Percentiles rank a stretch among this genome's conserved stretches.
Evolutionary conservation across 1,140 invertebrate species (phyloP).

Genomic region (Zaprionus kolodkinae): DNA sequence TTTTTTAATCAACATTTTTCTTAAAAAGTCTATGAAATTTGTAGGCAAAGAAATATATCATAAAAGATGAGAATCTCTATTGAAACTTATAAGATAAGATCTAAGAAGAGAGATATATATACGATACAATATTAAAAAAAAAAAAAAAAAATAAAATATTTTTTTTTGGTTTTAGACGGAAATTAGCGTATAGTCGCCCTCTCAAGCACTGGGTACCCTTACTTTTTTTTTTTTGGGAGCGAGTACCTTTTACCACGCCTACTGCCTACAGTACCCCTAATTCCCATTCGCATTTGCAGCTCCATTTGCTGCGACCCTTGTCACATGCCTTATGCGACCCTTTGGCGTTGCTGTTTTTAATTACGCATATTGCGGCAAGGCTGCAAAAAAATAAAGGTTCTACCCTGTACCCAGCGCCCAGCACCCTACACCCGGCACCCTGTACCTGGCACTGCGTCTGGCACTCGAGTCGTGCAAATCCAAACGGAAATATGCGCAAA

Average conservation of each 20-base stretch:
- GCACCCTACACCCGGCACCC: not conserved
- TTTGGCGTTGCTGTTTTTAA: constrained; percentile 25
- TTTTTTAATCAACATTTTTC: no score
- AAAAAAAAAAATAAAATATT: not conserved
- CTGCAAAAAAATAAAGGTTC: no score
- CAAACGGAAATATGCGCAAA: constrained; percentile 82
- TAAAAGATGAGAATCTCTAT: no score
- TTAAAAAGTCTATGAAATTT: no score
- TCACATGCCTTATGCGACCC: constrained; percentile 10
- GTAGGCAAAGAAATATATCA: no score
- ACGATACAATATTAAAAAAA: not conserved
- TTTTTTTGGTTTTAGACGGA: no score
- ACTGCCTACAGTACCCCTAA: not conserved
- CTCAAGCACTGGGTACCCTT: constrained; percentile 1
- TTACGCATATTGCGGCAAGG: constrained; percentile 39
- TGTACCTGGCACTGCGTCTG: constrained; percentile 16
- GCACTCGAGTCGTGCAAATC: constrained; percentile 78
- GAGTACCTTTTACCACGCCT: not conserved
- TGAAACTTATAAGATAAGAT: no score
- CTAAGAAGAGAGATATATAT: no score
- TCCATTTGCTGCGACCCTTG: constrained; percentile 14
- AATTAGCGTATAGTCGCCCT: not conserved
- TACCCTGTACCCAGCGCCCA: not conserved
- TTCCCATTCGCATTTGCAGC: not conserved
- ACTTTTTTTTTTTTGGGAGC: not conserved